Evolutionary conservation across 37 sponge, comb jelly and placozoan species (phyloP).

Genomic region (Aphrocallistes beatrix): DNA sequence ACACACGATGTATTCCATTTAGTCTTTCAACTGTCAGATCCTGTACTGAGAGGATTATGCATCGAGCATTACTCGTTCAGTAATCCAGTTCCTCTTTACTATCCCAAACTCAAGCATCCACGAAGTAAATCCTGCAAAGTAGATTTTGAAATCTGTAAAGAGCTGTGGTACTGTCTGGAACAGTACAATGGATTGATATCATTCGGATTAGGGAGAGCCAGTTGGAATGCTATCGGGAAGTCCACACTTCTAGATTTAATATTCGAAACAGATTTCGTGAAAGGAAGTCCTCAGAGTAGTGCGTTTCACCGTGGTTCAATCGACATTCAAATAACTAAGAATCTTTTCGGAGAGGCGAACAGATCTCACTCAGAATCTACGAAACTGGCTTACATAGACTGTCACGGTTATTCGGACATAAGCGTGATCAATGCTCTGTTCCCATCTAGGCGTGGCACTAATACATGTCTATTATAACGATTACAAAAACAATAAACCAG

Average conservation of each 20-base stretch:
- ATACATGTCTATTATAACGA: background rate
- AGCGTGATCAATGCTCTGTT: background rate
- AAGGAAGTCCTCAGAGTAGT: background rate
- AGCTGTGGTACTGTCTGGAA: background rate
- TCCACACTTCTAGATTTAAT: background rate
- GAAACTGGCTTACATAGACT: background rate
- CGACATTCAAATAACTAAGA: background rate
- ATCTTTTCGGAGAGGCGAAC: background rate
- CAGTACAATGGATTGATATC: background rate
- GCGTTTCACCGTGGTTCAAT: background rate
- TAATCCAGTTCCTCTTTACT: slow-evolving; percentile 6
- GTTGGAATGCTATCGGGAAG: slow-evolving; percentile 13
- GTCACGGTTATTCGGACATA: background rate
- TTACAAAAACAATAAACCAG: too few relatives aligned
- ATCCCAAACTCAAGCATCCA: background rate
- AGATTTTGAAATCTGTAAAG: background rate
- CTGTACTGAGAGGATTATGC: background rate
- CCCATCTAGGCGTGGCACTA: background rate
- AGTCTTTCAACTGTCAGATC: background rate
- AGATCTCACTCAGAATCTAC: background rate
- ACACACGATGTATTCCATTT: too few relatives aligned
- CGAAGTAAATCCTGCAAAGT: too few relatives aligned
- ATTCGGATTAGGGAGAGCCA: background rate
- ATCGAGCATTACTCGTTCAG: slow-evolving; percentile 8
- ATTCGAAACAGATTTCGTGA: background rate